Conservation (phyloP, 2,113 vertebrate genomes). For the Tetrao urogallus region DNA sequence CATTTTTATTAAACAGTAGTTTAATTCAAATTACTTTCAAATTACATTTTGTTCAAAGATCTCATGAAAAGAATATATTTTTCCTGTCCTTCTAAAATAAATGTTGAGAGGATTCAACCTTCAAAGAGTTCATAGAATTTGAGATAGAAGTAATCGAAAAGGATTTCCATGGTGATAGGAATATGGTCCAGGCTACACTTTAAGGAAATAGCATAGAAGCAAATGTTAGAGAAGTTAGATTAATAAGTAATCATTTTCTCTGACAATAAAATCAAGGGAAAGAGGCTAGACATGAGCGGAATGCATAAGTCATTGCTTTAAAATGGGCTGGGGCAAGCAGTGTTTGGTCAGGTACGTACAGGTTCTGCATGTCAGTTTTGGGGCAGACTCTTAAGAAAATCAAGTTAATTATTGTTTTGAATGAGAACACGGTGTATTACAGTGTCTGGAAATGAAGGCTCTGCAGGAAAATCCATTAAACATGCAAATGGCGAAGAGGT, state of each 20-base stretch:
- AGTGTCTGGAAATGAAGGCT: not conserved
- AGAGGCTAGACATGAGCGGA: constrained; percentile 21
- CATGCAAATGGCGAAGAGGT: not conserved
- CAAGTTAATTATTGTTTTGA: constrained; percentile 24
- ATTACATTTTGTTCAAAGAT: constrained; percentile 72
- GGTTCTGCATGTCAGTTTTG: not conserved
- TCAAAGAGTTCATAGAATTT: constrained; percentile 56
- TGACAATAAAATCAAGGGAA: constrained; percentile 58
- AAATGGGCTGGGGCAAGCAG: constrained; percentile 18
- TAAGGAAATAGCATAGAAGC: constrained; percentile 52
- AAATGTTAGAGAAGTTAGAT: constrained; percentile 51
- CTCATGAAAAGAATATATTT: constrained; percentile 42
- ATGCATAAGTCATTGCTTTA: constrained; percentile 31
- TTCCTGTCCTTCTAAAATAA: constrained; percentile 59
- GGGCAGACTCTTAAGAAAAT: constrained; percentile 30
- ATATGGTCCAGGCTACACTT: constrained; percentile 10
- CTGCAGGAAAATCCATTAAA: not conserved
- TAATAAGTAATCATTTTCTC: constrained; percentile 66
- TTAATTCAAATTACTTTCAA: constrained; percentile 57
- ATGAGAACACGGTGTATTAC: not conserved
- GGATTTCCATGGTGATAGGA: constrained; percentile 54
- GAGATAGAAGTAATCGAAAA: constrained; percentile 59
- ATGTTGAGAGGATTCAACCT: constrained; percentile 58
- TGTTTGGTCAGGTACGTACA: not conserved
- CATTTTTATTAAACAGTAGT: constrained; percentile 62